A percentile compares a stretch with the other conserved stretches of the same genome.
phyloP scores from a whole-genome alignment of 2,113 vertebrate species.

The Callipepla californica region DNA sequence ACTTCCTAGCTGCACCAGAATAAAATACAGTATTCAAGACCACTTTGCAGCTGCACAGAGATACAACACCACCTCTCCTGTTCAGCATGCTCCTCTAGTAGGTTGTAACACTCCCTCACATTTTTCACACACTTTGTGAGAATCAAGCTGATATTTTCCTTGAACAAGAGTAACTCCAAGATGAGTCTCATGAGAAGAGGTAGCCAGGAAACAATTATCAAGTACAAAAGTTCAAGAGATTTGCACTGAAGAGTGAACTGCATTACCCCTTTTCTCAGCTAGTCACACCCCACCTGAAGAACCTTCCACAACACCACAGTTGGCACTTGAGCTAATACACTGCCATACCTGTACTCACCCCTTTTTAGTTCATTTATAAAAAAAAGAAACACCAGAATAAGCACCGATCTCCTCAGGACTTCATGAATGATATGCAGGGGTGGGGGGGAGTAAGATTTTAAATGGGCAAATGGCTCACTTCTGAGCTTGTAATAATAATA shows the following conservation, averaged over 20 bases:
- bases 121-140: neutral
- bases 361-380: neutral
- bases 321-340: neutral
- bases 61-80: neutral
- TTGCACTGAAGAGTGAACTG: neutral
- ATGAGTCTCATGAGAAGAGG: neutral
- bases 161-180: neutral
- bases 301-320: neutral
- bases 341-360: neutral
- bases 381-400: neutral
- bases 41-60: neutral
- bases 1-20: neutral
- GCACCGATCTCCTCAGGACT: neutral
- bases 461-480: accelerated
- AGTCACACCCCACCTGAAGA: neutral
- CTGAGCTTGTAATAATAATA: neutral
- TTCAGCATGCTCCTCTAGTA: neutral
- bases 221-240: neutral
- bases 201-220: neutral
- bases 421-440: neutral
- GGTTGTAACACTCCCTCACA: accelerated
- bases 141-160: neutral
- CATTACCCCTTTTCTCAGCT: neutral
- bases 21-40: neutral
- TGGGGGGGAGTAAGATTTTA: neutral